Conservation (phyloP, 2,113 vertebrate species). For the Sander lucioperca region DNA sequence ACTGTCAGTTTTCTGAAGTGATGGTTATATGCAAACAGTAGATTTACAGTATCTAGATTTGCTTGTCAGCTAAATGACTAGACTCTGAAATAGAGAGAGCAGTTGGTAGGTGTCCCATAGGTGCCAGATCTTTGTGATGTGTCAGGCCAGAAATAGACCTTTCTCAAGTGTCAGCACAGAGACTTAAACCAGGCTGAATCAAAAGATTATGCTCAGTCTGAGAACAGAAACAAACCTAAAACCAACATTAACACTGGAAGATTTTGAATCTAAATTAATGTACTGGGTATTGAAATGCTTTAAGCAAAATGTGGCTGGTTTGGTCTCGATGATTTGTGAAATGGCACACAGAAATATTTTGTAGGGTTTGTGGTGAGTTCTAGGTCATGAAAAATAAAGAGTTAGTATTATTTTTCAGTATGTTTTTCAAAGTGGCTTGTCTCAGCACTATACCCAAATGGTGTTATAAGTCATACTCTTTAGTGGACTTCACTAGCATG, state of each 20-base stretch:
- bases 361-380: not conserved
- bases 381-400: not conserved
- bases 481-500: not conserved
- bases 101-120: slow-evolving; percentile 39
- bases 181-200: slow-evolving; percentile 33
- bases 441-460: not conserved
- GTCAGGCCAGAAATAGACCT: slow-evolving; percentile 53
- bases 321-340: too few species aligned
- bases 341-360: too few species aligned
- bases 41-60: not conserved
- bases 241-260: not conserved
- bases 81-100: slow-evolving; percentile 31
- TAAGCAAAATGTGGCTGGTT: too few species aligned
- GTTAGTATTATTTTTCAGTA: too few species aligned
- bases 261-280: not conserved
- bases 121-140: slow-evolving; percentile 51
- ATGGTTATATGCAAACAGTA: not conserved
- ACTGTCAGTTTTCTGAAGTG: too few species aligned
- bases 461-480: not conserved
- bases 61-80: slow-evolving; percentile 14
- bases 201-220: not conserved
- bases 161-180: slow-evolving; percentile 51
- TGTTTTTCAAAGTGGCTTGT: not conserved
- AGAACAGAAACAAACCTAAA: not conserved
- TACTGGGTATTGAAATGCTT: too few species aligned